Percentiles rank a stretch among this genome's conserved stretches.
phyloP scores from a whole-genome alignment of 2,113 vertebrate genomes.

The Alectura lathami region DNA sequence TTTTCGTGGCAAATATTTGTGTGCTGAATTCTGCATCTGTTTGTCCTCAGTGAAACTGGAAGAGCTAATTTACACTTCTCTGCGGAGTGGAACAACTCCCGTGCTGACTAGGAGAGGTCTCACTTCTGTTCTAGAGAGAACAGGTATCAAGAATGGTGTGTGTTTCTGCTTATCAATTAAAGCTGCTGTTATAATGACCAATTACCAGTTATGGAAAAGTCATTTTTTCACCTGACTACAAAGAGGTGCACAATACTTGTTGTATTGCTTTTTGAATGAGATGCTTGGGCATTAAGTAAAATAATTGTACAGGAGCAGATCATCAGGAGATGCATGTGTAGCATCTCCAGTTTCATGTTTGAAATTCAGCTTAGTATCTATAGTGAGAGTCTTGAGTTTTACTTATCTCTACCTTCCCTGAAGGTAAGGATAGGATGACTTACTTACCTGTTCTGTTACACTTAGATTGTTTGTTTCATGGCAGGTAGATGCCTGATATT shows the following conservation, averaged over 20 bases:
- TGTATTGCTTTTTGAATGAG: neutral
- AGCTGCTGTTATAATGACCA: neutral
- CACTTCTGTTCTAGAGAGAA: neutral
- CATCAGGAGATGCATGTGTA: neutral
- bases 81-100: neutral
- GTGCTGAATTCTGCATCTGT: neutral
- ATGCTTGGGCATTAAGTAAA: neutral
- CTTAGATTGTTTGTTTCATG: neutral
- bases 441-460: neutral
- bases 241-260: neutral
- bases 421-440: neutral
- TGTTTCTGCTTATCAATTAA: neutral
- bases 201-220: neutral
- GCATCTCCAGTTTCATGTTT: neutral
- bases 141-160: neutral
- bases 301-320: neutral
- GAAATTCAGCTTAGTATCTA: neutral
- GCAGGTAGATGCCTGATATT: neutral
- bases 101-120: neutral
- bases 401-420: neutral
- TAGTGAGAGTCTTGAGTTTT: neutral
- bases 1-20: conserved; percentile 47
- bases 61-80: neutral
- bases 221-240: neutral
- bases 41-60: neutral